Base-by-base conservation (phyloP, 1,140 invertebrate genomes). In the Stegodyphus dumicola region DNA sequence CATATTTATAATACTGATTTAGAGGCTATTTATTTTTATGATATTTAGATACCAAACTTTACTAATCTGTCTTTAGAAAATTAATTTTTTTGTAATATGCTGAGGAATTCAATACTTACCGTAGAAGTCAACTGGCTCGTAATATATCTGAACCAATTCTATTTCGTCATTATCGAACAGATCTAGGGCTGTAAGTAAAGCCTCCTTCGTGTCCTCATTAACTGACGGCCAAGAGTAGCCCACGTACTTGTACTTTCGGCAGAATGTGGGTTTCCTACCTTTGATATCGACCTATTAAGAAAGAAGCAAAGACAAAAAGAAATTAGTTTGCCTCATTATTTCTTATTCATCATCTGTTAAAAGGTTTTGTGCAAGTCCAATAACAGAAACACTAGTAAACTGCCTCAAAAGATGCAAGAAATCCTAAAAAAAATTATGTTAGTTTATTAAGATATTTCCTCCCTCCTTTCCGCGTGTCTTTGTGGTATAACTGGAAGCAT, bases 211-310 rank as follows among this genome's bases (percentile, higher is more conserved):
- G 60, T 87, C 77, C 33, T 86, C 70, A 51, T 86, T 66, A 7
- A 77, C 56, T 5, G 17, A 71, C 7, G 73, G 70, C 77, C 87
- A 86, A 3, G 76, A 77, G 17, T 67, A 69, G 51, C 77, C 77
- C 48, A 75, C 79, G 56, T 70, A 81, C 48, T 86, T 78, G 53
- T 87, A 86, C 49, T 81, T 64, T 6, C 67, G 48, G 86, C 90
- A 90, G 53, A 77, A 88, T 6, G 88, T 88, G 4, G 89, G 89
- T 6, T 78, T 85, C 4, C 74, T 53, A 9, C 87, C 88, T 18
- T 79, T 64, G 17, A 90, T 90, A 7, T 83, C 76, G 6, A 75
- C 73, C 73, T 75, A 18, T 10, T 6, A 66, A 56, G 10, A 60
- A 49, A 33, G 18, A 17, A 70, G 2, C 10, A 70, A 70, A 5